A percentile compares a stretch with the other conserved stretches of the same genome.
Evolutionary conservation across 1,140 invertebrate genomes (phyloP).

Genomic region (Hesperophylax magnus): DNA sequence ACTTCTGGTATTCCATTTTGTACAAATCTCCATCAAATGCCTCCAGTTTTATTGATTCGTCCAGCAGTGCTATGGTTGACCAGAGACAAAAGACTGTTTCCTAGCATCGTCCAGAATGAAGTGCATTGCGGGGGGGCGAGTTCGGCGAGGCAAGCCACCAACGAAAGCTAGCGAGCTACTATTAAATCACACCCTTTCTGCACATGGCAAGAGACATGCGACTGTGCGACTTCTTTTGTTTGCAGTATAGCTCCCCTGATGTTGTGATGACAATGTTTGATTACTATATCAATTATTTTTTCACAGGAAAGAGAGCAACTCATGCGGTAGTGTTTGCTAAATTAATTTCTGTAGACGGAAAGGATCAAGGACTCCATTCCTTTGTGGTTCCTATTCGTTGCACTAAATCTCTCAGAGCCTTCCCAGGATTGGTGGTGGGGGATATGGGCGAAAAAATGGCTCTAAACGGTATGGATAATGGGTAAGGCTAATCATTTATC

Average conservation of each 20-base stretch:
- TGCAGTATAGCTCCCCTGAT: background rate
- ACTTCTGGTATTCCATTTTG: background rate
- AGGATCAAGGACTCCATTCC: constrained; percentile 80
- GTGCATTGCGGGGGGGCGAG: no score
- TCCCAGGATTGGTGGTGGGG: constrained; percentile 80
- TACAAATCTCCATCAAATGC: background rate
- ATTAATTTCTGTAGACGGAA: constrained; percentile 81
- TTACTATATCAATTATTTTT: background rate
- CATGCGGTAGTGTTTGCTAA: constrained; percentile 91
- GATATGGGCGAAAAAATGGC: constrained; percentile 86
- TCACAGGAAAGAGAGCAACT: constrained; percentile 83
- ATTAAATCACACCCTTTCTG: no score
- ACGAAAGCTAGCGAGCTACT: no score
- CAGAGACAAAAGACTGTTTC: no score
- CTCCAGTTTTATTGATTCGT: background rate
- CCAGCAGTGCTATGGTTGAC: no score
- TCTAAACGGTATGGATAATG: constrained; percentile 84
- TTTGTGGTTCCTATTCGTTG: constrained; percentile 83
- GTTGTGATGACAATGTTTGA: constrained; percentile 8
- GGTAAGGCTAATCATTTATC: constrained; percentile 65
- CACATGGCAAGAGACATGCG: no score
- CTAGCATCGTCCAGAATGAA: no score
- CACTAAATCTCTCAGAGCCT: constrained; percentile 74
- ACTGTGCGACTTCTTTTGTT: background rate
- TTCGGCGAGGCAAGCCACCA: no score